Evolutionary conservation across 2,888 invertebrate species (phyloP).

Genomic region (Galerucella calmariensis): DNA sequence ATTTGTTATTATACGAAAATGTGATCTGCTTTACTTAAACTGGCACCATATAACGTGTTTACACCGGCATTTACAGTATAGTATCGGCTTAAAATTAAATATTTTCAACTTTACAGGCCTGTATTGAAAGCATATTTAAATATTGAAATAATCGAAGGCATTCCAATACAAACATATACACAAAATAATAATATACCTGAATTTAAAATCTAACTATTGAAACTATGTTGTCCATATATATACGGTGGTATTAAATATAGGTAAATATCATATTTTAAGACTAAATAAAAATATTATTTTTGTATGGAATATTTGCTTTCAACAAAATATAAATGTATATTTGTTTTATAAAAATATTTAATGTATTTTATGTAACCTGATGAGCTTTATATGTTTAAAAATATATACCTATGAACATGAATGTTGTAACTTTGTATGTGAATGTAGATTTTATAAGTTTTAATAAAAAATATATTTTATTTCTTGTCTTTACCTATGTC

Average conservation of each 20-base stretch:
- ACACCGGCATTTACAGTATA: too few relatives aligned
- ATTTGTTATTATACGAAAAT: too few relatives aligned
- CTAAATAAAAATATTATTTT: slow-evolving; percentile 29
- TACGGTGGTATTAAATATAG: not conserved
- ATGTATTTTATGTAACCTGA: not conserved
- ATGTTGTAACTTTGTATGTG: slow-evolving; percentile 44
- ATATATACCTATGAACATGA: slow-evolving; percentile 39
- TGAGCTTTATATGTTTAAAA: slow-evolving; percentile 49
- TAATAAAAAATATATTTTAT: slow-evolving; percentile 49
- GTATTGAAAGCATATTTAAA: too few relatives aligned
- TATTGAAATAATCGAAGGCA: too few relatives aligned
- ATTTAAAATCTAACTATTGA: not conserved
- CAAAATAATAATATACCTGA: too few relatives aligned
- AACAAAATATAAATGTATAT: slow-evolving; percentile 10
- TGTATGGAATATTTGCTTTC: slow-evolving; percentile 28
- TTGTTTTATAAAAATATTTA: slow-evolving; percentile 26
- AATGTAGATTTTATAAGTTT: slow-evolving; percentile 58
- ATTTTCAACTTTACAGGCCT: too few relatives aligned
- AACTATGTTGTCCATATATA: not conserved
- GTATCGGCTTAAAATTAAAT: too few relatives aligned
- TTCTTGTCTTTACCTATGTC: not conserved
- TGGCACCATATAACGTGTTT: too few relatives aligned
- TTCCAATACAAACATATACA: too few relatives aligned
- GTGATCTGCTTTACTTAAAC: too few relatives aligned
- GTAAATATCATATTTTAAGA: slow-evolving; percentile 13